Conservation (phyloP, 2,797 vertebrate species). For the Galago senegalensis region DNA sequence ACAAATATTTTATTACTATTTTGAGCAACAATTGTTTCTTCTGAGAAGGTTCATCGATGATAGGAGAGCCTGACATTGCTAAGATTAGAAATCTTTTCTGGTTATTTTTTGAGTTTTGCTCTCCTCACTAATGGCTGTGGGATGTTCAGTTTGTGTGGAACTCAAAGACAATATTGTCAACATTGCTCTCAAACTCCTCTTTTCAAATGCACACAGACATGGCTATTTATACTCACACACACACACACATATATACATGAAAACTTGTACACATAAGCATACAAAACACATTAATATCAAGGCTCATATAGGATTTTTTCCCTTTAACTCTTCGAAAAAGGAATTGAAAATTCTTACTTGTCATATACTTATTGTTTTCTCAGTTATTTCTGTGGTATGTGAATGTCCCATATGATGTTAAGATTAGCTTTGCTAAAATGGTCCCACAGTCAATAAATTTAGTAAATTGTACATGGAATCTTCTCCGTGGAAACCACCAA, state of each 20-base stretch:
- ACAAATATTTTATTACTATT: constrained; percentile 34
- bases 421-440: constrained; percentile 43
- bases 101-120: not conserved
- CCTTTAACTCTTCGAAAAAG: constrained; percentile 44
- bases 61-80: not conserved
- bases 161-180: not conserved
- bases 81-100: constrained; percentile 9
- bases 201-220: not conserved
- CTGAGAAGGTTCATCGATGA: not conserved
- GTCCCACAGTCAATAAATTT: not conserved
- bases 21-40: not conserved
- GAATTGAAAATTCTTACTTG: constrained; percentile 54
- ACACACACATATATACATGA: not conserved
- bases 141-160: not conserved
- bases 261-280: not conserved
- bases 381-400: constrained; percentile 46
- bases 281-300: not conserved
- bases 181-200: not conserved
- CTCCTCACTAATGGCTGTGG: not conserved
- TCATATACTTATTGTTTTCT: constrained; percentile 54
- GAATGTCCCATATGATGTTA: not conserved
- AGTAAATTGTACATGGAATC: not conserved
- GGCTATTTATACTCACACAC: not conserved
- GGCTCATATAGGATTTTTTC: not conserved
- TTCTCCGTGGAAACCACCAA: not conserved